Percentiles rank a stretch among this genome's conserved stretches.
phyloP scores from a whole-genome alignment of 1,140 invertebrate species.

The Mercenaria mercenaria region DNA sequence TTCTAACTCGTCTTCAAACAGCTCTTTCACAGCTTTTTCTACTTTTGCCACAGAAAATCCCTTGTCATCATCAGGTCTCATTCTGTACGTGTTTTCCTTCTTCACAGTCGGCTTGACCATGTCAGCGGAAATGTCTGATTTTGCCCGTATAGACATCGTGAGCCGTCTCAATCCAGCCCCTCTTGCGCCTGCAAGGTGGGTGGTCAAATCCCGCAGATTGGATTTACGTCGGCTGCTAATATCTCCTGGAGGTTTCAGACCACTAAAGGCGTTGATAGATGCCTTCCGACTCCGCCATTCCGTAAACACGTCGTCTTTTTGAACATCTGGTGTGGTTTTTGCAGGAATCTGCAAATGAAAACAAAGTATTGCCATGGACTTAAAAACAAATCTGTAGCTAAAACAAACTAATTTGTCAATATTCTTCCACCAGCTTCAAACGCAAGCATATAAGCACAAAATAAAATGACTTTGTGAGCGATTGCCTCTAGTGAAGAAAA shows the following conservation, averaged over 20 bases:
- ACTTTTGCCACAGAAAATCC: slow-evolving; percentile 52
- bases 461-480: no score
- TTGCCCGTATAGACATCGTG: slow-evolving; percentile 30
- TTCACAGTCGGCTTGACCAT: slow-evolving; percentile 25
- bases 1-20: slow-evolving; percentile 48
- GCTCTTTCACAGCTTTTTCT: slow-evolving; percentile 4
- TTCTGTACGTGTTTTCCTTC: slow-evolving; percentile 72
- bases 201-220: slow-evolving; percentile 22
- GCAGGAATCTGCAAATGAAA: neutral
- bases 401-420: neutral
- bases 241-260: neutral
- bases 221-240: slow-evolving; percentile 5
- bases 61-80: slow-evolving; percentile 60
- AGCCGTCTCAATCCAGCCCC: neutral
- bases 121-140: slow-evolving; percentile 55
- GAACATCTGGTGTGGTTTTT: neutral
- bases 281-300: slow-evolving; percentile 10
- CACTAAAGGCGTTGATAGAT: neutral
- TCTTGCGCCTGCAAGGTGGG: neutral
- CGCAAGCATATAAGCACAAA: no score
- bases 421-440: neutral
- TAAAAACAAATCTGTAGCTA: neutral
- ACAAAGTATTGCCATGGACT: neutral
- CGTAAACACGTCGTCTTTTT: slow-evolving; percentile 33
- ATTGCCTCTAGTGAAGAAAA: no score